These are phyloP conservation scores for Polypterus senegalus DNA, from an alignment of 2,113 vertebrate species.

Conservation along the genomic window DNA sequence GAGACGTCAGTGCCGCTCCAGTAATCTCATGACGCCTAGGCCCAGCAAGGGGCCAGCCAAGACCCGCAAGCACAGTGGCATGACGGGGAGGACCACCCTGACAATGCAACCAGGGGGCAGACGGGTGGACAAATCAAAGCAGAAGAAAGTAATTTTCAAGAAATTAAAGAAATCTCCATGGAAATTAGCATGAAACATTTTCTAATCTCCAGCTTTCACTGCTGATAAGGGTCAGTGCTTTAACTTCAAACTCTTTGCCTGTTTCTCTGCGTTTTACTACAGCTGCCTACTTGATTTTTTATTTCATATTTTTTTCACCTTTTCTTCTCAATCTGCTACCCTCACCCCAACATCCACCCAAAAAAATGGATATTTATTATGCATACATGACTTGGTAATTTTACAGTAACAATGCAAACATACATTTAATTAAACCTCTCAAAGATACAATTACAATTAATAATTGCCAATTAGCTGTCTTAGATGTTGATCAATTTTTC, in stretches of 20 bases:
- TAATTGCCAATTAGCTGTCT: too few relatives aligned
- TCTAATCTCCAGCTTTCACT: constrained; percentile 92
- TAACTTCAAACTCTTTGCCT: constrained; percentile 62
- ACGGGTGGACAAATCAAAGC: constrained; percentile 76
- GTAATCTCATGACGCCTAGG: constrained; percentile 76
- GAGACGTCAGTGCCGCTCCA: constrained; percentile 82
- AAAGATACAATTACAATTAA: too few relatives aligned
- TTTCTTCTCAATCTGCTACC: constrained; percentile 1
- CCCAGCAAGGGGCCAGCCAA: constrained; percentile 65
- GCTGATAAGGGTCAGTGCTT: constrained; percentile 88
- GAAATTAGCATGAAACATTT: constrained; percentile 99
- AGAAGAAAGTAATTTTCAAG: constrained; percentile 80
- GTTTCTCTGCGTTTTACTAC: constrained; percentile 54
- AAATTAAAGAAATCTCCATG: constrained; percentile 99
- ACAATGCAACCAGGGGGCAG: constrained; percentile 60
- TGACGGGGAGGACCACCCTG: constrained; percentile 83
- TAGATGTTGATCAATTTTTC: too few relatives aligned
- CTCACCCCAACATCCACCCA: constrained; percentile 5
- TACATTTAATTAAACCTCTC: too few relatives aligned
- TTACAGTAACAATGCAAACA: too few relatives aligned
- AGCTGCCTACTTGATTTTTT: constrained; percentile 37
- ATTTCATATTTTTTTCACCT: constrained; percentile 54
- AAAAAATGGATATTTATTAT: background rate
- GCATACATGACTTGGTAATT: background rate
- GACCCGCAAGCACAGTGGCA: constrained; percentile 60